Percentiles rank a stretch among this genome's conserved stretches.
Conservation (phyloP, 2,888 invertebrate species). For the Zeuzera pyrina region DNA sequence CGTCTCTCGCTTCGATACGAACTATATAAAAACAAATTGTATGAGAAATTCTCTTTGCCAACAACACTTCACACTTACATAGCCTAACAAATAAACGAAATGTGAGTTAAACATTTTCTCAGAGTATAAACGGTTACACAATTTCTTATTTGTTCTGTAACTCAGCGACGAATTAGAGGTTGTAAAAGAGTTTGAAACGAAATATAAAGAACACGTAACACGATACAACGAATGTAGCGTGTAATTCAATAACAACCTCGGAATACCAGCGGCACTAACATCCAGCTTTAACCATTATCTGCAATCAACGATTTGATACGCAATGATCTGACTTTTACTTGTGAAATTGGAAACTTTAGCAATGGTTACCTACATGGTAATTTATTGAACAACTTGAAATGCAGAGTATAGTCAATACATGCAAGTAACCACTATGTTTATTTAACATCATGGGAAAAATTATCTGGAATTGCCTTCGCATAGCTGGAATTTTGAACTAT, state of each 20-base stretch:
- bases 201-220: too few relatives aligned
- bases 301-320: conserved; percentile 58
- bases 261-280: conserved; percentile 64
- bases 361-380: background rate
- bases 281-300: conserved; percentile 44
- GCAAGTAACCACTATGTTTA: too few relatives aligned
- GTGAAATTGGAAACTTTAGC: conserved; percentile 23
- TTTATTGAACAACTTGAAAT: background rate
- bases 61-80: conserved; percentile 20
- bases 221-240: conserved; percentile 51
- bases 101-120: background rate
- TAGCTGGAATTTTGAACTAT: too few relatives aligned
- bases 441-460: too few relatives aligned
- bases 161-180: conserved; percentile 36
- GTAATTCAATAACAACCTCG: conserved; percentile 60
- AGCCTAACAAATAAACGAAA: conserved; percentile 9
- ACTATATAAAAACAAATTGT: conserved; percentile 56
- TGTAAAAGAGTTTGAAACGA: conserved; percentile 46
- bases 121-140: background rate
- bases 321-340: conserved; percentile 40
- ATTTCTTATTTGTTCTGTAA: conserved; percentile 29
- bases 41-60: conserved; percentile 34
- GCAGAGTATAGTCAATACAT: too few relatives aligned
- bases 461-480: too few relatives aligned
- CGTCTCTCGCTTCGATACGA: conserved; percentile 31